phyloP scores from a whole-genome alignment of 2,797 vertebrate species.

The Mus minutoides region DNA sequence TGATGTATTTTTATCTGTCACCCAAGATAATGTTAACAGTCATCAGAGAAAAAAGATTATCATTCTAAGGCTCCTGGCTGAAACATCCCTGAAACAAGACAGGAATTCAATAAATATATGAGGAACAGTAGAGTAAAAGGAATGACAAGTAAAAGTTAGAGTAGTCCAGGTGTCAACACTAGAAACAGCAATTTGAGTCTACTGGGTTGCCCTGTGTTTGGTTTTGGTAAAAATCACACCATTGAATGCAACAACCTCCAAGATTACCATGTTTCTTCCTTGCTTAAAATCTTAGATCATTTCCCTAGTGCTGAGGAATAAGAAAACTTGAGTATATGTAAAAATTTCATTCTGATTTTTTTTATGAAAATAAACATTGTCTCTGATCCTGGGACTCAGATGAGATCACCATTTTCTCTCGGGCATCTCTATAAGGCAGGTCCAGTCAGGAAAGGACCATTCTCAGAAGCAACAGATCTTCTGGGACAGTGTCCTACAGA shows the following conservation, averaged over 20 bases:
- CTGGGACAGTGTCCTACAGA: no score
- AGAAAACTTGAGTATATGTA: not conserved
- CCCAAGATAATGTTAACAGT: not conserved
- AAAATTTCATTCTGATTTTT: not conserved
- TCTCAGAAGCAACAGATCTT: no score
- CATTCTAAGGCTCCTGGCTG: not conserved
- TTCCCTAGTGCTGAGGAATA: slow-evolving; percentile 3
- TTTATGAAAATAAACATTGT: slow-evolving; percentile 32
- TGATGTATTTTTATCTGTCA: not conserved
- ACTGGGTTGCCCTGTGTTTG: not conserved
- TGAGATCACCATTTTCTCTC: no score
- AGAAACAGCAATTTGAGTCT: not conserved
- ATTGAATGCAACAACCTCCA: not conserved
- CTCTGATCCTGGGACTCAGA: no score
- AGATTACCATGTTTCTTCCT: not conserved
- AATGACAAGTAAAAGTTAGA: not conserved
- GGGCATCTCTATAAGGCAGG: no score
- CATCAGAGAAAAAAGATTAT: slow-evolving; percentile 10
- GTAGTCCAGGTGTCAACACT: not conserved
- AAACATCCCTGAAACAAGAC: not conserved
- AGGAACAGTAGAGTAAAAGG: slow-evolving; percentile 9
- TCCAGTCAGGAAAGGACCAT: no score
- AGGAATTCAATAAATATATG: not conserved
- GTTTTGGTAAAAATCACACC: slow-evolving; percentile 17
- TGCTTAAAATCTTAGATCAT: not conserved